These are phyloP conservation scores for Meleagris gallopavo DNA, from an alignment of 2,113 vertebrate genomes.

Conservation along the genomic window DNA sequence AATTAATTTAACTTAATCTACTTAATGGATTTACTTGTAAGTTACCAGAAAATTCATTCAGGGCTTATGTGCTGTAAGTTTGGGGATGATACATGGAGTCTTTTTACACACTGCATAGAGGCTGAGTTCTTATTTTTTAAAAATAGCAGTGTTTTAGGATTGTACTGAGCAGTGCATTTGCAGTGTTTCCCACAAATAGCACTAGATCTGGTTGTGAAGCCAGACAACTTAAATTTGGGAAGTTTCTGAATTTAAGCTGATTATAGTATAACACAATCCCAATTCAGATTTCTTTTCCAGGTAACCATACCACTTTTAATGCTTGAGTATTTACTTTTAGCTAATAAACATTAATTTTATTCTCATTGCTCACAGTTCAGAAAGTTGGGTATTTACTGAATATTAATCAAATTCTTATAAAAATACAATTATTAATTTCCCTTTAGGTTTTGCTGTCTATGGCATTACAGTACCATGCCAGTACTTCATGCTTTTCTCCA, in stretches of 20 bases:
- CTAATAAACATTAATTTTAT: neutral
- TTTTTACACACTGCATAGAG: neutral
- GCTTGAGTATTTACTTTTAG: neutral
- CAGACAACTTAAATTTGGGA: neutral
- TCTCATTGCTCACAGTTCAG: neutral
- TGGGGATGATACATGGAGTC: neutral
- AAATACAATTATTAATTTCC: slow-evolving; percentile 8
- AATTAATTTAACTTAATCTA: slow-evolving; percentile 68
- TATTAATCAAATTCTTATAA: slow-evolving; percentile 1
- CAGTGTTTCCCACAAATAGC: neutral
- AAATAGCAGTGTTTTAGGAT: neutral
- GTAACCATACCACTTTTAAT: neutral
- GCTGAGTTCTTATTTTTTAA: neutral
- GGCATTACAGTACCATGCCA: neutral
- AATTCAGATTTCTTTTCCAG: neutral
- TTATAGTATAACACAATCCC: neutral
- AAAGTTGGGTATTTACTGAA: slow-evolving; percentile 13
- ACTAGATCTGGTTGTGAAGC: neutral
- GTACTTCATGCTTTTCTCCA: neutral
- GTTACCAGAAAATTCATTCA: slow-evolving; percentile 47
- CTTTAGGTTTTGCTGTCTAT: neutral
- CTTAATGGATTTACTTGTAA: slow-evolving; percentile 67
- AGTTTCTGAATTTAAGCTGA: neutral
- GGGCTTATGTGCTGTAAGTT: neutral
- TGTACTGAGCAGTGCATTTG: neutral